phyloP scores from a whole-genome alignment of 2,888 invertebrate genomes.

The Helicoverpa assulta region DNA sequence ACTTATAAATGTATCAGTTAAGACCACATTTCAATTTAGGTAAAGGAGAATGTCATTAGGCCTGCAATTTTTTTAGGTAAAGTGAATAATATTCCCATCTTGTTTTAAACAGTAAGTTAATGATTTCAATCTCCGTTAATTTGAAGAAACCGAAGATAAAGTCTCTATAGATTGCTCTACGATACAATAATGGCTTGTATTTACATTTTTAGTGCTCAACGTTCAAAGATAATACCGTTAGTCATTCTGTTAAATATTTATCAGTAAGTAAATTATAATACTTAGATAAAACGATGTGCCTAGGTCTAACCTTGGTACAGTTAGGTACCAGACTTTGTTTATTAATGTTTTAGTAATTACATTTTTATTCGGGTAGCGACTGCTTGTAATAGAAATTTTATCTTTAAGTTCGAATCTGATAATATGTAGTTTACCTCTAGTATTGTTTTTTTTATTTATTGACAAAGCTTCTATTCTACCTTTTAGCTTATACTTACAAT shows the following conservation, averaged over 20 bases:
- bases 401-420: too few relatives aligned
- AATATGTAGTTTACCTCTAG: too few relatives aligned
- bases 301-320: constrained; percentile 24
- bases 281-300: constrained; percentile 23
- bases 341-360: constrained; percentile 11
- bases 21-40: too few relatives aligned
- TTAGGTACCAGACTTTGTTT: constrained; percentile 15
- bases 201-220: constrained; percentile 24
- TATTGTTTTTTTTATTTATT: too few relatives aligned
- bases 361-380: background rate
- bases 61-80: too few relatives aligned
- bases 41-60: too few relatives aligned
- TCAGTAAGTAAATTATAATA: constrained; percentile 18
- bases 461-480: too few relatives aligned
- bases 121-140: background rate
- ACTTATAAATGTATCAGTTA: too few relatives aligned
- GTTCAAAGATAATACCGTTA: constrained; percentile 28
- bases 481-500: too few relatives aligned
- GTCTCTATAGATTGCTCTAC: background rate
- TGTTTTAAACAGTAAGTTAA: background rate
- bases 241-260: constrained; percentile 44
- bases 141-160: background rate
- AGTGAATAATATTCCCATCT: background rate
- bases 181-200: constrained; percentile 7
- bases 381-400: background rate